Conservation (phyloP, 2,113 vertebrate species). For the Equus przewalskii region DNA sequence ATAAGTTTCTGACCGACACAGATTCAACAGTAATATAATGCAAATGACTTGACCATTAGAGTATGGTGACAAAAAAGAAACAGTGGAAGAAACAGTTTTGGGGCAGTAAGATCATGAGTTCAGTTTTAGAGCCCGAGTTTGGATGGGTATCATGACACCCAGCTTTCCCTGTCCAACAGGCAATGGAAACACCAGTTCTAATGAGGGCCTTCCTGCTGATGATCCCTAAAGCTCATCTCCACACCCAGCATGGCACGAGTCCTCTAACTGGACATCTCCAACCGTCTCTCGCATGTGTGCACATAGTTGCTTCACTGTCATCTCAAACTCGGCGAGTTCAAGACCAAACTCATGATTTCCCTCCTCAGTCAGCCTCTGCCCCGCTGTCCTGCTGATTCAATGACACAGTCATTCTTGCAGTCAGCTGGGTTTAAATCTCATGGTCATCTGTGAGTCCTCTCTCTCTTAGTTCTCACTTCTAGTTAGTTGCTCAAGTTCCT, state of each 20-base stretch:
- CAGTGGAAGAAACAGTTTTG: neutral
- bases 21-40: neutral
- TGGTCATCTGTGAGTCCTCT: too few relatives aligned
- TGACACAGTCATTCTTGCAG: neutral
- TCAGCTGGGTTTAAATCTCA: neutral
- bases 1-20: neutral
- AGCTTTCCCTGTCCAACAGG: neutral
- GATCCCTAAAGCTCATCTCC: neutral
- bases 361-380: neutral
- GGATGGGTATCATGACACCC: accelerated
- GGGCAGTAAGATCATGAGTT: neutral
- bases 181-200: neutral
- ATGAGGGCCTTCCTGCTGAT: neutral
- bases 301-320: neutral
- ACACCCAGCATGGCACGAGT: neutral
- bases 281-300: too few relatives aligned
- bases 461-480: neutral
- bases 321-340: neutral
- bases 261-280: neutral
- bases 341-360: neutral
- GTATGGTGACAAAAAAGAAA: neutral
- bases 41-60: neutral
- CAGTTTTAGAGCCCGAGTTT: neutral
- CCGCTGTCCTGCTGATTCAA: neutral
- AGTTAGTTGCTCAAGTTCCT: neutral